A percentile compares a stretch with the other conserved stretches of the same genome.
Evolutionary conservation across 2,113 vertebrate species (phyloP).

Genomic region (Tonatia bakeri): DNA sequence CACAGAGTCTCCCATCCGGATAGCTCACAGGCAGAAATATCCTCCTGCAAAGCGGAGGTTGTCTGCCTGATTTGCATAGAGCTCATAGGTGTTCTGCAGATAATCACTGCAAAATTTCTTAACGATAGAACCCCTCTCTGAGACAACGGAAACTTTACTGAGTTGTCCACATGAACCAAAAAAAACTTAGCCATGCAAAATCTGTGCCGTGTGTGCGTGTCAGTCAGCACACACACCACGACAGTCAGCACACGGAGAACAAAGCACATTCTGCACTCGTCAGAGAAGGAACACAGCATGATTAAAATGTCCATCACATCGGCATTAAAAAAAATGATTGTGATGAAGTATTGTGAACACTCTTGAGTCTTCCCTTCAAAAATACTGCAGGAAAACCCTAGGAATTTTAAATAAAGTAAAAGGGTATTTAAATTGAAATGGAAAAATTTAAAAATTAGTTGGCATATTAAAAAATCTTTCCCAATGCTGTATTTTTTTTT

Average conservation of each 20-base stretch:
- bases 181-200: not conserved
- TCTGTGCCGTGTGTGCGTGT: too few relatives aligned
- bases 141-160: not conserved
- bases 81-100: not conserved
- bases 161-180: not conserved
- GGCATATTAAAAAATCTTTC: not conserved
- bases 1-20: not conserved
- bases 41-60: not conserved
- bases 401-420: not conserved
- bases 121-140: not conserved
- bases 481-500: not conserved
- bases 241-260: too few relatives aligned
- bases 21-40: not conserved
- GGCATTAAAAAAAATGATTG: not conserved
- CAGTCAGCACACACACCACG: too few relatives aligned
- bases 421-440: not conserved
- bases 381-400: not conserved
- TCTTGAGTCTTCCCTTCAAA: not conserved
- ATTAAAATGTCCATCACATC: not conserved
- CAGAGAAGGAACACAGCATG: not conserved
- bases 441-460: not conserved
- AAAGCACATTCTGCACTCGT: not conserved
- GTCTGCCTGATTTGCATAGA: not conserved
- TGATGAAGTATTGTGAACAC: not conserved
- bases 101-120: not conserved